These are phyloP conservation scores for Telenomus remus DNA, from an alignment of 1,140 invertebrate species.

Conservation along the genomic window DNA sequence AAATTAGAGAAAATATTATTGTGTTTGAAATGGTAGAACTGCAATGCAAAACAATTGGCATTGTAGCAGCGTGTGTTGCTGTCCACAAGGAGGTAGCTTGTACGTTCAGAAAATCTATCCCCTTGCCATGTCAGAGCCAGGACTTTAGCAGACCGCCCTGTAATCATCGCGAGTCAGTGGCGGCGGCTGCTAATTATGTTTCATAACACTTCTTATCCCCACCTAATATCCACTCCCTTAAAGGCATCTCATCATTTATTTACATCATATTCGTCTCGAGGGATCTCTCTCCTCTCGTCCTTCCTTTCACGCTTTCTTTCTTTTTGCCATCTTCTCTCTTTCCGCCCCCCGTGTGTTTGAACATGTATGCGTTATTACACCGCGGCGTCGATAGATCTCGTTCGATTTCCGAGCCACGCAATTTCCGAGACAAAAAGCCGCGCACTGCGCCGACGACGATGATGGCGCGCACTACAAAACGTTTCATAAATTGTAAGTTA, in stretches of 20 bases:
- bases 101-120: slow-evolving; percentile 64
- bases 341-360: slow-evolving; percentile 31
- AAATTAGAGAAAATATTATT: too few relatives aligned
- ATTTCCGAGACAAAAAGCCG: slow-evolving; percentile 44
- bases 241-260: slow-evolving; percentile 74
- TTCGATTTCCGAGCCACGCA: slow-evolving; percentile 47
- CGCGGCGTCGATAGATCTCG: slow-evolving; percentile 52
- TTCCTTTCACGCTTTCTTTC: slow-evolving; percentile 15
- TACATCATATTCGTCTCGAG: slow-evolving; percentile 72
- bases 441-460: slow-evolving; percentile 27
- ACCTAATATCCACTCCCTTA: slow-evolving; percentile 72
- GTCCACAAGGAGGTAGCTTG: slow-evolving; percentile 60
- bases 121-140: slow-evolving; percentile 56
- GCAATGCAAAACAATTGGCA: too few relatives aligned
- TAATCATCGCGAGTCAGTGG: slow-evolving; percentile 75
- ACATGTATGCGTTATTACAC: slow-evolving; percentile 46
- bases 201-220: slow-evolving; percentile 75
- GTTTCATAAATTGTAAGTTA: slow-evolving; percentile 31
- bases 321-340: slow-evolving; percentile 34
- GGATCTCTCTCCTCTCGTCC: slow-evolving; percentile 35
- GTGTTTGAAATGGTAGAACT: too few relatives aligned
- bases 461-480: slow-evolving; percentile 9
- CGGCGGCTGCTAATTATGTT: slow-evolving; percentile 75
- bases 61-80: too few relatives aligned
- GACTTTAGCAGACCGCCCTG: slow-evolving; percentile 74